Evolutionary conservation across 2,888 invertebrate genomes (phyloP), one percentile per base, ranked within the genome.

Genomic region (Aleiodes leptofemur): DNA sequence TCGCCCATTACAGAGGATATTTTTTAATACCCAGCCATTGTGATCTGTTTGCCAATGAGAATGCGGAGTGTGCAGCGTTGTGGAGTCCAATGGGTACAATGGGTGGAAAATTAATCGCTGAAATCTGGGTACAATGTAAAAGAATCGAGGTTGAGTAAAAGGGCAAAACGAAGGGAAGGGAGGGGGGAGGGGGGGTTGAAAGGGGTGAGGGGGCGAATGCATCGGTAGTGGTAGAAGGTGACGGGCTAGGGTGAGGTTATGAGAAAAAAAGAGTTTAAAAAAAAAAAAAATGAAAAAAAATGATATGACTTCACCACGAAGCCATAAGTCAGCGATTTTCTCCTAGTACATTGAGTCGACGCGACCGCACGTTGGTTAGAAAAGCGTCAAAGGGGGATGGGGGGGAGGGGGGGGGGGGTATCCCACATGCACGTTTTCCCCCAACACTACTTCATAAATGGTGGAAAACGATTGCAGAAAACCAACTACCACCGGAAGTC

Each of bases 301-400:
- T 84, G 85, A 85, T 86, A 86, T 83, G 87, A 86, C 85, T 86
- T 81, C 81, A 83, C 82, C 83, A 82, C 81, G 82, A 85, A 86
- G 82, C 86, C 88, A 88, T 89, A 89, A 88, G 89, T 89, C 89
- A 89, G 89, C 88, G 86, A 89, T 89, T 89, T 87, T 84, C 84
- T 88, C 85, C 14, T 86, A 85, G 83, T 87, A 89, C 89, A 89
- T 89, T 89, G 88, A 88, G 86, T 83, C 86, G 83, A 82, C 81
- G 82, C 79, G 77, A 79, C 83, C 82, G 81, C 79, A 76, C 80
- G 73, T 78, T 78, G 79, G 51, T 50, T 64, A 51, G 51, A 53
- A 53, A 50, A 64, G 73, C 72, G 56, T 69, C 69, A 72, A 72
- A 38, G 16, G 70, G 70, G 71, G 38, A 73, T 68, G 70, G 71